phyloP scores from a whole-genome alignment of 2,113 vertebrate genomes.

The Cettia cetti region DNA sequence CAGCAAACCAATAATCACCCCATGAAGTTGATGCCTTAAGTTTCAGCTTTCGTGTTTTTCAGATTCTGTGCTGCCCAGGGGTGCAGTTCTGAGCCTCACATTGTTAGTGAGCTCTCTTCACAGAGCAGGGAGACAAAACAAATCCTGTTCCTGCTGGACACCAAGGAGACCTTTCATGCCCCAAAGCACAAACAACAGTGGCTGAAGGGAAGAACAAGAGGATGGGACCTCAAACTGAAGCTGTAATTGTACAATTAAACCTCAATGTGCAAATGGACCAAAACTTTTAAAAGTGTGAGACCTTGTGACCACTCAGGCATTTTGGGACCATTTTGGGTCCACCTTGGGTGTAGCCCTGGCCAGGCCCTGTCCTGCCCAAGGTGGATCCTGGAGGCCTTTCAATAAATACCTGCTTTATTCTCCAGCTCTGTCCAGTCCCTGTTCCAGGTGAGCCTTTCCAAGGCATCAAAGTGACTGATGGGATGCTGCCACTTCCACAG shows the following conservation, averaged over 20 bases:
- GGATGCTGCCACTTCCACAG: rapidly evolving
- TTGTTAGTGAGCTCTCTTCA: neutral
- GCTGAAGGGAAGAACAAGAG: neutral
- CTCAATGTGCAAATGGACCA: neutral
- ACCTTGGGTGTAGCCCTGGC: no score
- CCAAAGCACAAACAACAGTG: neutral
- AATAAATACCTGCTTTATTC: neutral
- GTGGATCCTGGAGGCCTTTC: neutral
- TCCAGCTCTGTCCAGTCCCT: neutral
- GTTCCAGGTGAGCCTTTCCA: neutral
- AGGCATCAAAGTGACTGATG: rapidly evolving
- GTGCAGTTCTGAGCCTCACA: neutral
- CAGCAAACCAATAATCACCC: neutral
- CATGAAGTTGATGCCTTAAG: neutral
- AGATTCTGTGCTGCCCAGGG: neutral
- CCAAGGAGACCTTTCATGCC: neutral
- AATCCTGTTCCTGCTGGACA: neutral
- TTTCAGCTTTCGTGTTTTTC: neutral
- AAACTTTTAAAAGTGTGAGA: neutral
- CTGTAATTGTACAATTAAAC: neutral
- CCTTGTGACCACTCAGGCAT: no score
- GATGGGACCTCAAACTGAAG: neutral
- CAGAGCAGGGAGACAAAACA: neutral
- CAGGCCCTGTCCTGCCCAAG: neutral
- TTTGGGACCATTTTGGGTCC: no score